Evolutionary conservation across 2,797 vertebrate genomes (phyloP).

Genomic region (Acanthis flammea): DNA sequence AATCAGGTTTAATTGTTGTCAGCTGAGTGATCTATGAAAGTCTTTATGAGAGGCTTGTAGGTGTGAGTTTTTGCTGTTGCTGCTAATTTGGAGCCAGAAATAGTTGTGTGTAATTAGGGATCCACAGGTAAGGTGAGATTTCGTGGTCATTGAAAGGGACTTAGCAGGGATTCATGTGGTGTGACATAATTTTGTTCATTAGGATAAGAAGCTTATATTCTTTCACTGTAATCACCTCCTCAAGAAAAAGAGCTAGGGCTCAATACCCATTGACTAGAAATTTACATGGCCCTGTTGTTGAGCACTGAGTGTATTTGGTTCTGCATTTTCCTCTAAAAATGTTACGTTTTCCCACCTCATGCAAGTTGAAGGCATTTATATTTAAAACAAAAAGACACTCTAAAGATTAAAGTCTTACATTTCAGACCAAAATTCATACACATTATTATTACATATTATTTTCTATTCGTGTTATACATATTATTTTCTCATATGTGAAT

Average conservation of each 20-base stretch:
- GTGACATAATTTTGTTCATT: slow-evolving; percentile 27
- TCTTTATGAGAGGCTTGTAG: neutral
- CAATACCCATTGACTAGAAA: neutral
- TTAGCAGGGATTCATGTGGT: neutral
- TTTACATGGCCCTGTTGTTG: neutral
- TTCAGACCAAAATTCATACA: neutral
- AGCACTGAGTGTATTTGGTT: neutral
- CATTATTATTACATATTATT: too few relatives aligned
- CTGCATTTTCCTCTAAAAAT: neutral
- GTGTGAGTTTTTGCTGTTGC: neutral
- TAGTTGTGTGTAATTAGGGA: neutral
- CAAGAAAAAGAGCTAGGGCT: neutral
- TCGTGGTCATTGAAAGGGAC: neutral
- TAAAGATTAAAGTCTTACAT: neutral
- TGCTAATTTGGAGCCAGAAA: neutral
- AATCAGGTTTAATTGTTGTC: slow-evolving; percentile 54
- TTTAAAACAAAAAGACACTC: rapidly evolving
- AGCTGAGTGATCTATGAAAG: neutral
- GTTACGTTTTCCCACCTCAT: neutral
- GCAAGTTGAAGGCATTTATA: neutral
- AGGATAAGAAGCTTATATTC: slow-evolving; percentile 5
- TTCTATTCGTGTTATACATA: neutral
- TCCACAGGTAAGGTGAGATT: neutral
- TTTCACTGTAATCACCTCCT: neutral
- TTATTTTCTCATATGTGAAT: neutral